Evolutionary conservation across 2,113 vertebrate species (phyloP).

Genomic region (Neogale vison): DNA sequence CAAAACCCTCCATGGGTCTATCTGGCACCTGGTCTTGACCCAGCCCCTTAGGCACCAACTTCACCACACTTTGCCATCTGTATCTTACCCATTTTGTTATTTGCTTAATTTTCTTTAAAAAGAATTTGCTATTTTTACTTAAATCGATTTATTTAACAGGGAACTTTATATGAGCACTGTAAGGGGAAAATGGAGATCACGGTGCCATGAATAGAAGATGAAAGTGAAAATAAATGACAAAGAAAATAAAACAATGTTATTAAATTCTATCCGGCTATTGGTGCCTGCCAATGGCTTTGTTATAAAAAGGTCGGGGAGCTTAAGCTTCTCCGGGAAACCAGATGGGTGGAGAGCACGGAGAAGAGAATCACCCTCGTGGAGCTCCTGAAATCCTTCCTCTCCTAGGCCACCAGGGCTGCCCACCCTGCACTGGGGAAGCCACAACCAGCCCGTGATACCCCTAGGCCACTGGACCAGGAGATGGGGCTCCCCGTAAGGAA

Average conservation of each 20-base stretch:
- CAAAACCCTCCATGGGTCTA: fast-evolving
- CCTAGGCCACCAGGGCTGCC: not conserved
- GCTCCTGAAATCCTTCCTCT: not conserved
- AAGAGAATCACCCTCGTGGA: fast-evolving
- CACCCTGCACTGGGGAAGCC: too few species aligned
- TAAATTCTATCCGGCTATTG: not conserved
- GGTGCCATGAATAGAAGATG: not conserved
- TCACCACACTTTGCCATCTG: fast-evolving
- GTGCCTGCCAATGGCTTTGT: not conserved
- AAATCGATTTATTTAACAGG: not conserved
- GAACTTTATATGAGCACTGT: not conserved
- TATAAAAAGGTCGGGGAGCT: not conserved
- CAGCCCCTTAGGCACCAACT: not conserved
- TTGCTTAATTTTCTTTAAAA: not conserved
- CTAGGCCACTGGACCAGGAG: not conserved
- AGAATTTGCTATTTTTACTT: not conserved
- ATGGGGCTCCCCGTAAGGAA: not conserved
- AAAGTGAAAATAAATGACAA: not conserved
- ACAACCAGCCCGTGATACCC: too few species aligned
- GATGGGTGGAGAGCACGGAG: fast-evolving
- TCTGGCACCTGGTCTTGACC: not conserved
- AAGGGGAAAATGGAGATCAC: not conserved
- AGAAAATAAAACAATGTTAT: not conserved
- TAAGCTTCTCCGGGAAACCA: not conserved
- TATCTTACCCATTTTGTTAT: not conserved